Evolutionary conservation across 1,140 invertebrate genomes (phyloP), one percentile per base, ranked within the genome.

Genomic region (Caenorhabditis inopinata): DNA sequence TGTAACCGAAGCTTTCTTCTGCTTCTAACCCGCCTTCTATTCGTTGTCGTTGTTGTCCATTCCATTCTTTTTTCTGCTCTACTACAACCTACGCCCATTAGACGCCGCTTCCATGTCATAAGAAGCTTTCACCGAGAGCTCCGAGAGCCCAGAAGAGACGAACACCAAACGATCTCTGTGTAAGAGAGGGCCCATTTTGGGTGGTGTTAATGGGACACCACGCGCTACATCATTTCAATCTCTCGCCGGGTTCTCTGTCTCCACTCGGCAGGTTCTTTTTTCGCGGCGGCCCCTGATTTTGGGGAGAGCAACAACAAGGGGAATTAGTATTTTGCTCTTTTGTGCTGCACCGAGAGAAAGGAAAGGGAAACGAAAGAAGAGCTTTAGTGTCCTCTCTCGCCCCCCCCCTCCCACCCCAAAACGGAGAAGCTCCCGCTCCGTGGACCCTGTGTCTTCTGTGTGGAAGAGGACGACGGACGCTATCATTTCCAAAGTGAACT

Each of bases 321-420:
- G 58, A 68, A 68, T 68, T 68, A 68, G 58, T 68, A 68, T 68
- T 68, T 68, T 68, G 58, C 58, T 68, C 58, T 68, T 68, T 68
- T 68, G 51, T 58, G 6, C 11, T 12, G 38, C 6, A 14, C 38
- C 6, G 38, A n/a, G 18, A n/a, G 46, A 47, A n/a, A 42, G 38
- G 38, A 42, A 42, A 42, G 38, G 14, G 38, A 53, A 62, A 38
- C 12, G 58, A 62, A 14, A 35, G 62, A 32, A 73, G n/a, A 18
- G 11, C 21, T 29, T 73, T 73, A 21, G 32, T 73, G 62, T 21
- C 27, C 62, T 23, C 27, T 32, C 42, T 73, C 27, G 25, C 42
- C 35, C 58, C 58, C 21, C 35, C 29, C 14, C 38, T 23, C 58
- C 29, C n/a, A 25, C n/a, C 27, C 49, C 1, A 53, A 53, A 25